A percentile compares a stretch with the other conserved stretches of the same genome.
phyloP scores from a whole-genome alignment of 2,888 invertebrate genomes.

The Byasa hedistus region DNA sequence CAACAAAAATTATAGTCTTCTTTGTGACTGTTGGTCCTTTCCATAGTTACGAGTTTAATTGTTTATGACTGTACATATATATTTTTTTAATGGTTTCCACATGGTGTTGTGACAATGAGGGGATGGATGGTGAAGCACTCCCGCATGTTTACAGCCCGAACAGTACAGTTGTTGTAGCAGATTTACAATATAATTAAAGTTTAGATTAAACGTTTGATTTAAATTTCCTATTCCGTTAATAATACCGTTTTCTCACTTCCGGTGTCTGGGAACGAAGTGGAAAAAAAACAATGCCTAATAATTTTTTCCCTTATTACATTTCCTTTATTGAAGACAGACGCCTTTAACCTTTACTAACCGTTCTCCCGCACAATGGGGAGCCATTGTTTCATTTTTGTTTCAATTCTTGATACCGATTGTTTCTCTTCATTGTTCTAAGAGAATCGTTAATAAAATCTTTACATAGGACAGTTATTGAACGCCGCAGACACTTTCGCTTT shows the following conservation, averaged over 20 bases:
- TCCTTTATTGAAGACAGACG: too few species aligned
- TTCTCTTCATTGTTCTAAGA: slow-evolving; percentile 21
- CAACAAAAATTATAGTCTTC: background rate
- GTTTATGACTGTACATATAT: background rate
- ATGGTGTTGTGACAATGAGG: background rate
- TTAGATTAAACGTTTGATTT: too few species aligned
- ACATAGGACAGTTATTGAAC: background rate
- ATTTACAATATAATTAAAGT: too few species aligned
- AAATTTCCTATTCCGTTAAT: background rate
- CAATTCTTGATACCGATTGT: background rate
- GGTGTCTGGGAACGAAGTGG: background rate
- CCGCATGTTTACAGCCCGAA: too few species aligned
- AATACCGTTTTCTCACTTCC: background rate
- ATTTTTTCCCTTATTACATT: too few species aligned
- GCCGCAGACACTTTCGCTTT: slow-evolving; percentile 20
- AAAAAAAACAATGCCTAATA: background rate
- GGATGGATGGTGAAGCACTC: too few species aligned
- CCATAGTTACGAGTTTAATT: background rate
- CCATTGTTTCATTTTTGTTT: slow-evolving; percentile 21
- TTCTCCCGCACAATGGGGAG: background rate
- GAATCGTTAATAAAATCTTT: slow-evolving; percentile 6
- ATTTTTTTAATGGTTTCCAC: background rate
- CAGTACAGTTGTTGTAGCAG: too few species aligned
- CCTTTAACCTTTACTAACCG: too few species aligned
- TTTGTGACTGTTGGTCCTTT: background rate